These are phyloP conservation scores for Corella eumyota DNA, from an alignment of 23 tunicate genomes.

Conservation along the genomic window DNA sequence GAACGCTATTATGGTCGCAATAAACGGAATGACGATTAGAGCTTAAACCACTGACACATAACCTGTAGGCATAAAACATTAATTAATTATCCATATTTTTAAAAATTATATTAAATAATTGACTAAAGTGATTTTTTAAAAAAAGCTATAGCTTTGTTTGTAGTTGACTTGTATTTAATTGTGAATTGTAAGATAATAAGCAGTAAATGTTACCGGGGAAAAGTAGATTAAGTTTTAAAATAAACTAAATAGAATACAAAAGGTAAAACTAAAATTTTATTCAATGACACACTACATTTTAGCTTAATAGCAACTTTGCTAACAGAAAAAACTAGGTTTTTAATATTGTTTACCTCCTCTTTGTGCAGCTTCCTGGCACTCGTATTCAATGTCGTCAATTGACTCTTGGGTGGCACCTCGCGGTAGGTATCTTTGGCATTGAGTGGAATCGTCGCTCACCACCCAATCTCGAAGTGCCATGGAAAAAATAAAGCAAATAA, in stretches of 20 bases:
- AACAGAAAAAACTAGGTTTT: no score
- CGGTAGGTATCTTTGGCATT: slow-evolving; percentile 34
- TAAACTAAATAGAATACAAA: no score
- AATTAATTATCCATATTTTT: neutral
- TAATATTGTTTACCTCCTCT: slow-evolving; percentile 42
- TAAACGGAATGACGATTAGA: slow-evolving; percentile 62
- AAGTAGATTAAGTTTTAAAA: no score
- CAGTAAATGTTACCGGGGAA: no score
- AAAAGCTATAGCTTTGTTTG: no score
- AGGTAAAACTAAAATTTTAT: no score
- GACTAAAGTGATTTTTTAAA: neutral
- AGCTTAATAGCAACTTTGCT: no score
- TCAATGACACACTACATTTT: no score
- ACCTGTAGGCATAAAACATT: slow-evolving; percentile 26
- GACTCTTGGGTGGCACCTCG: slow-evolving; percentile 6
- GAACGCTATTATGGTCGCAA: slow-evolving; percentile 55
- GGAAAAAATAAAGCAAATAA: slow-evolving; percentile 69
- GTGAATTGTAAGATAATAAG: no score
- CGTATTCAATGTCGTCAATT: slow-evolving; percentile 19
- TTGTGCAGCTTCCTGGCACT: slow-evolving; percentile 21
- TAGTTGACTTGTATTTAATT: no score
- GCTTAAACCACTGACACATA: slow-evolving; percentile 75
- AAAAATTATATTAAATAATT: neutral
- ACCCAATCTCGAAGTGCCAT: slow-evolving; percentile 82
- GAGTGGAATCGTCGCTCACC: slow-evolving; percentile 69